Evolutionary conservation across 2,888 invertebrate genomes (phyloP), one percentile per base, ranked within the genome.

Genomic region (Sminthurinus aureus): DNA sequence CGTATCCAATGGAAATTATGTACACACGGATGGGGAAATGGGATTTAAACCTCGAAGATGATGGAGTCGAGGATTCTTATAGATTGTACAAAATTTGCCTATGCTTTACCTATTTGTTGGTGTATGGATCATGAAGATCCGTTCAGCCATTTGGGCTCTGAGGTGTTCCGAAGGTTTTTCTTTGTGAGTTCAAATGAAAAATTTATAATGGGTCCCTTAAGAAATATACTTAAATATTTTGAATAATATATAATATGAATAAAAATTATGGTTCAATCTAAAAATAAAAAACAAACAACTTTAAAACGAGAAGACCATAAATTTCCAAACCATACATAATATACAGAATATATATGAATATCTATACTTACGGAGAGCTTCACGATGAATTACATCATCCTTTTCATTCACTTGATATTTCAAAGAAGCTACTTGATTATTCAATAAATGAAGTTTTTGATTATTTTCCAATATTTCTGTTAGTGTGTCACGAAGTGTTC

Each of bases 401-500:
- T 81, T 81, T 51, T 79, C 20, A 38, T 75, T 76, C n/a, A 83
- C n/a, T 24, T 80, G 83, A 38, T 83, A 80, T 20, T 76, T 80
- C 0, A 83, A 26, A 0, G 71, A 51, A 2, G 80, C 13, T 12
- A 83, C 26, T 52, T 80, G 58, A 58, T 71, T 81, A 22, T 75
- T 71, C 38, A 84, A 66, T 67, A 52, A 78, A 0, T 77, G 67
- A n/a, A 84, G 38, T 22, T 77, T 77, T 13, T 24, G 13, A n/a
- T 15, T 50, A 22, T 81, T 81, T 22, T 81, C 77, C 24, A 81
- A 12, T 13, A 84, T 77, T 18, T 81, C 75, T 2, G 51, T 52
- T 80, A 82, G 71, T 50, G 84, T 82, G 51, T 87, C 88, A 13
- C 87, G 82, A 12, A 88, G 82, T 13, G 84, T 81, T 22, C 85